Percentiles rank a stretch among this genome's conserved stretches.
Conservation (phyloP, 2,797 vertebrate species). For the Cryptoprocta ferox region DNA sequence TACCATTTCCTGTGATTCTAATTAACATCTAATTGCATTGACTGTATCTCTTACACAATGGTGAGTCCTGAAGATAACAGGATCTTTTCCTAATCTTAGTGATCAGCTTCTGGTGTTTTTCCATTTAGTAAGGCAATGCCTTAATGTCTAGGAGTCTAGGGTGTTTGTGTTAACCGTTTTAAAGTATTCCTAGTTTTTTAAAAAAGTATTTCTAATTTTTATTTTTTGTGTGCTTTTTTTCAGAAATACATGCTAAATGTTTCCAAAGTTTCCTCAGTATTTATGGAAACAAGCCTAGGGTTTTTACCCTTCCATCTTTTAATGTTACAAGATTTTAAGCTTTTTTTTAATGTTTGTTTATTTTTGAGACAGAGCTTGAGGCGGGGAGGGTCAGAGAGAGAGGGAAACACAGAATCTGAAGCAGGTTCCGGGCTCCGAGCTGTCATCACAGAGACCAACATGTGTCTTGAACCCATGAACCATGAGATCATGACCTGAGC, state of each 20-base stretch:
- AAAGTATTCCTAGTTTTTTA: background rate
- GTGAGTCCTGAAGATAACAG: background rate
- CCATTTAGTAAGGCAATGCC: background rate
- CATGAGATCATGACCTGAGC: too few relatives aligned
- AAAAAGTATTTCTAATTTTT: background rate
- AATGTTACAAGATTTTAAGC: background rate
- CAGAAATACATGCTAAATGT: background rate
- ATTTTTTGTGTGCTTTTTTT: background rate
- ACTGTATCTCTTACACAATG: background rate
- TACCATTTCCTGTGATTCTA: background rate
- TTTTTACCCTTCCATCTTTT: background rate
- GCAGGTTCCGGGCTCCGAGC: too few relatives aligned
- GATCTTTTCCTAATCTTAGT: background rate
- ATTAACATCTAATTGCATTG: background rate
- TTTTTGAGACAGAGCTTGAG: too few relatives aligned
- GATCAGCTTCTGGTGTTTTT: background rate
- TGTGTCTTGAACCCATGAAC: too few relatives aligned
- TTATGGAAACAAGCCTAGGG: background rate
- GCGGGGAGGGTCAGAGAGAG: too few relatives aligned
- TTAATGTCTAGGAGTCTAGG: background rate
- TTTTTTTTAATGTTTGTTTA: too few relatives aligned
- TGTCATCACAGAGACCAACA: too few relatives aligned
- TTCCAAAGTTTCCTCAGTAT: background rate
- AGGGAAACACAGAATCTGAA: too few relatives aligned
- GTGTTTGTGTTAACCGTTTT: background rate